Conservation (phyloP, 2,888 invertebrate species). For the Phyllotreta cruciferae region DNA sequence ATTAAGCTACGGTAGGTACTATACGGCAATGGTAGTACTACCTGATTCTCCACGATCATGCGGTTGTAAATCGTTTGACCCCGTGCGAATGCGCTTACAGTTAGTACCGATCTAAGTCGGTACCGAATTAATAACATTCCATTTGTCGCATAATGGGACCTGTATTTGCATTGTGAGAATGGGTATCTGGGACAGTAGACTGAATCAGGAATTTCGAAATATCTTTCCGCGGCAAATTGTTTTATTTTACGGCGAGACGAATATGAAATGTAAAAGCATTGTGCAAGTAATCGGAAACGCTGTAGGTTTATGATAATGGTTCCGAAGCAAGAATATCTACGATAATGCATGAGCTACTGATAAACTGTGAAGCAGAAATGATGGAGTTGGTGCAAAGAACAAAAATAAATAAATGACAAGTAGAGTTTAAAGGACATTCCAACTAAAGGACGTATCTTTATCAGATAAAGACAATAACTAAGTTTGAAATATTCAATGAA, state of each 20-base stretch:
- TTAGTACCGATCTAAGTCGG: constrained; percentile 46
- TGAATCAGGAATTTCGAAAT: constrained; percentile 18
- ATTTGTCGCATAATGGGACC: constrained; percentile 42
- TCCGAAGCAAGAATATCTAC: too few species aligned
- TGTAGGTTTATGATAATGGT: too few species aligned
- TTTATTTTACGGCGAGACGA: not conserved
- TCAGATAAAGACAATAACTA: too few species aligned
- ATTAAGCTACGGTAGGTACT: too few species aligned
- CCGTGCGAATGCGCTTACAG: constrained; percentile 45
- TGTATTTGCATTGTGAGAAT: constrained; percentile 34
- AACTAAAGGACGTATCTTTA: too few species aligned
- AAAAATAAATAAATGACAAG: too few species aligned
- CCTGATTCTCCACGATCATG: constrained; percentile 16
- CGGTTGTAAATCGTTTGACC: constrained; percentile 39
- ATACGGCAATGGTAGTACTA: not conserved
- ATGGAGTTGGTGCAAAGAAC: too few species aligned
- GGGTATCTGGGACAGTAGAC: constrained; percentile 21
- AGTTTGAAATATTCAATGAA: too few species aligned
- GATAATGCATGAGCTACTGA: too few species aligned
- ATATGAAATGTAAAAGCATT: not conserved
- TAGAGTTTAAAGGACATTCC: too few species aligned
- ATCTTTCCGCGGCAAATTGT: constrained; percentile 1
- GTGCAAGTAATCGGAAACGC: too few species aligned
- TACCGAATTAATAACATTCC: constrained; percentile 46
- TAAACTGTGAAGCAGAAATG: too few species aligned